phyloP scores from a whole-genome alignment of 2,888 invertebrate species.

The Cryptocheilus praepositus region DNA sequence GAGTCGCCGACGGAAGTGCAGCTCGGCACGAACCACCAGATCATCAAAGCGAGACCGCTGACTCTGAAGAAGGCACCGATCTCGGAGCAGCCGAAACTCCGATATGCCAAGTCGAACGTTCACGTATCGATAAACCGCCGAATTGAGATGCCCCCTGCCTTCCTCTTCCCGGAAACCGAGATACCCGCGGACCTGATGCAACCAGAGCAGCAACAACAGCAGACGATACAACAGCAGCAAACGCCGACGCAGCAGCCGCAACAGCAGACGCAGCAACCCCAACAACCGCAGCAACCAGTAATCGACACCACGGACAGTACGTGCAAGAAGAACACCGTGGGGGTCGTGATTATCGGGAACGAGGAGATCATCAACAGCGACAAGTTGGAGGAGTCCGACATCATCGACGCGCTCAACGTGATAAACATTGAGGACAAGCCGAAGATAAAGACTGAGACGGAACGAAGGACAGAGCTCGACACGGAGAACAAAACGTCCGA shows the following conservation, averaged over 20 bases:
- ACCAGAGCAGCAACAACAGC: slow-evolving; percentile 63
- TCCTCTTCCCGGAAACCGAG: slow-evolving; percentile 86
- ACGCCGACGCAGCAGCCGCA: slow-evolving; percentile 62
- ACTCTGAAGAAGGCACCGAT: slow-evolving; percentile 90
- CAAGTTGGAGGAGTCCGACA: slow-evolving; percentile 69
- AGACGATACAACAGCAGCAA: slow-evolving; percentile 43
- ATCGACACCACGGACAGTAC: slow-evolving; percentile 60
- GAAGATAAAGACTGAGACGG: slow-evolving; percentile 59
- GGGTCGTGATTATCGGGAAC: slow-evolving; percentile 18
- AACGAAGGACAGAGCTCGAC: slow-evolving; percentile 50
- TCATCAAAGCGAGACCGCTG: slow-evolving; percentile 88
- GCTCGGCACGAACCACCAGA: slow-evolving; percentile 60
- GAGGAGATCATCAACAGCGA: slow-evolving; percentile 59
- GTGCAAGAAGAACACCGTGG: slow-evolving; percentile 42
- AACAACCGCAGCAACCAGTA: slow-evolving; percentile 32
- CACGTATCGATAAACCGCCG: slow-evolving; percentile 83
- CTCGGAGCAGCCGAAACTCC: slow-evolving; percentile 86
- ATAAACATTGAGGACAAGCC: slow-evolving; percentile 71
- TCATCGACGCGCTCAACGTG: slow-evolving; percentile 72
- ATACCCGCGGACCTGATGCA: slow-evolving; percentile 78
- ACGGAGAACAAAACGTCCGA: slow-evolving; percentile 72
- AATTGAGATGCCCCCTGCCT: slow-evolving; percentile 89
- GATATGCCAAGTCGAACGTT: slow-evolving; percentile 79
- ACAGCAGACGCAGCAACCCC: slow-evolving; percentile 53
- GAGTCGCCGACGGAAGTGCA: slow-evolving; percentile 71